A percentile compares a stretch with the other conserved stretches of the same genome.
These are phyloP conservation scores for Sarcophaga rosellei DNA, from an alignment of 2,888 invertebrate genomes.

Conservation along the genomic window DNA sequence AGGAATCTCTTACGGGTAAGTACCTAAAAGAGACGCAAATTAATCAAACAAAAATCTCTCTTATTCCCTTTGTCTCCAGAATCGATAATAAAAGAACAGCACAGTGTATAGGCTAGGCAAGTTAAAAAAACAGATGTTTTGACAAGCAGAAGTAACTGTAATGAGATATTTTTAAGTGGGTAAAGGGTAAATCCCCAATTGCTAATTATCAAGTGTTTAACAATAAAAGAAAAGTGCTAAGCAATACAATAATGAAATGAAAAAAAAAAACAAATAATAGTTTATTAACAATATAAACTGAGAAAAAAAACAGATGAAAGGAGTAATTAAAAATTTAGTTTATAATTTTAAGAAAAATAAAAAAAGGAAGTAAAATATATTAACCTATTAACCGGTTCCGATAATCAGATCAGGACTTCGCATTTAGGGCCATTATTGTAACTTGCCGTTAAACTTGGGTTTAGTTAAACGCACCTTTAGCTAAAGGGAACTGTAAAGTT, in stretches of 20 bases:
- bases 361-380: no score
- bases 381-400: no score
- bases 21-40: no score
- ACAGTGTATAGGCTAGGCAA: neutral
- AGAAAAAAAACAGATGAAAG: neutral
- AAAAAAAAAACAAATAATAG: neutral
- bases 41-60: neutral
- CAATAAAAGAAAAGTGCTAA: neutral
- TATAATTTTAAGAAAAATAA: no score
- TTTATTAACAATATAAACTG: neutral
- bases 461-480: no score
- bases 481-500: no score
- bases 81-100: neutral
- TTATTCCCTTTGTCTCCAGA: neutral
- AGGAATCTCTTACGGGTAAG: no score
- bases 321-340: no score
- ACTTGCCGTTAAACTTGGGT: no score
- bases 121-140: neutral
- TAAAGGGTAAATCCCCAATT: neutral
- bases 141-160: neutral
- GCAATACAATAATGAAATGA: neutral
- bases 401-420: no score
- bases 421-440: no score
- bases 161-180: neutral
- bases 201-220: neutral